Conservation (phyloP, 2,888 invertebrate genomes). For the Endomychus coccineus region DNA sequence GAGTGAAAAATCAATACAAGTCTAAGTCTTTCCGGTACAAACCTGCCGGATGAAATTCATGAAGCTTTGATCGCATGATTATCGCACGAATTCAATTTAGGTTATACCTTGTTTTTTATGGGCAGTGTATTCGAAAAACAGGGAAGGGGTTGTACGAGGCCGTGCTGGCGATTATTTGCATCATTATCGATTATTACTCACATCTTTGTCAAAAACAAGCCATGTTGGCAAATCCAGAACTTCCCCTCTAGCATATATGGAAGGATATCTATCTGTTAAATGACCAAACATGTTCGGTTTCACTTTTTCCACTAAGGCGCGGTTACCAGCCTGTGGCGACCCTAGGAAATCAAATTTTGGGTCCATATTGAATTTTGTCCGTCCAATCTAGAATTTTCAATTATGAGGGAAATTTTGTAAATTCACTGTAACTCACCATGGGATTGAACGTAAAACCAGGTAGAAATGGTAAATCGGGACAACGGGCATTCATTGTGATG, state of each 20-base stretch:
- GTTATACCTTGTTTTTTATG: too few relatives aligned
- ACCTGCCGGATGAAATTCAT: too few relatives aligned
- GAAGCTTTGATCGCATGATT: too few relatives aligned
- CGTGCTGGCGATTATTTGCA: too few relatives aligned
- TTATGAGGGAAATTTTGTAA: not conserved
- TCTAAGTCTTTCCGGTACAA: too few relatives aligned
- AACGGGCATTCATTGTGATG: slow-evolving; percentile 42
- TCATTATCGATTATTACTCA: too few relatives aligned
- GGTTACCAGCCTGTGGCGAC: slow-evolving; percentile 43
- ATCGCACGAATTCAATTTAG: too few relatives aligned
- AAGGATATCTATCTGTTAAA: slow-evolving; percentile 53
- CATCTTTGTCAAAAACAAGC: slow-evolving; percentile 84
- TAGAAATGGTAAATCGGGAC: slow-evolving; percentile 62
- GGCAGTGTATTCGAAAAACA: too few relatives aligned
- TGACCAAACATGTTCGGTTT: slow-evolving; percentile 55
- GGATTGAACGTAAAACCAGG: slow-evolving; percentile 64
- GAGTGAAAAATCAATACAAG: too few relatives aligned
- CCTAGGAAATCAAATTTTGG: slow-evolving; percentile 51
- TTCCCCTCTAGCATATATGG: slow-evolving; percentile 67
- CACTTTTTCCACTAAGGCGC: slow-evolving; percentile 55
- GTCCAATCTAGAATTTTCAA: slow-evolving; percentile 48
- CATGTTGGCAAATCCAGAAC: slow-evolving; percentile 72
- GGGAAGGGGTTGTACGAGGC: too few relatives aligned
- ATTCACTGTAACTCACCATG: slow-evolving; percentile 49
- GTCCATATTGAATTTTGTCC: slow-evolving; percentile 51